These are phyloP conservation scores for Pycnonotus jocosus DNA, from an alignment of 2,113 vertebrate species.

Conservation along the genomic window DNA sequence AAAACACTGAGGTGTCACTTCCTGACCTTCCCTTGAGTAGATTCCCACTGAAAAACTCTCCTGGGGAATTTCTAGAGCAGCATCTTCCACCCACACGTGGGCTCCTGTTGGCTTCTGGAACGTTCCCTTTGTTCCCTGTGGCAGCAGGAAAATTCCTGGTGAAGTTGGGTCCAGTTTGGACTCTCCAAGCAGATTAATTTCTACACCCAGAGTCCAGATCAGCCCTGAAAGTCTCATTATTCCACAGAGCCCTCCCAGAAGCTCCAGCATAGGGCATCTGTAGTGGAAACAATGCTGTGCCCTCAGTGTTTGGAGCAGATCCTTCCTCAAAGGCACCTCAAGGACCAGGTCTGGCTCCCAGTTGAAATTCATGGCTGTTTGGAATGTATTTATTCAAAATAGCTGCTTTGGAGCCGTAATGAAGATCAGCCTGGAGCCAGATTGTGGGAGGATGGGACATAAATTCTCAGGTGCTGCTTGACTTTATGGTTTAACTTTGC, in stretches of 20 bases:
- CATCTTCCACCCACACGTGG: rapidly evolving
- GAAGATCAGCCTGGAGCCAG: background rate
- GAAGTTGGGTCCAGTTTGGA: background rate
- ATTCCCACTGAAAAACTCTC: background rate
- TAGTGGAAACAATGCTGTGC: background rate
- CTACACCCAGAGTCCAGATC: background rate
- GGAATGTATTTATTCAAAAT: background rate
- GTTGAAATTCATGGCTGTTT: background rate
- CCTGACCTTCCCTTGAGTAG: background rate
- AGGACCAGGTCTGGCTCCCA: background rate
- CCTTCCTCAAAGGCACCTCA: background rate
- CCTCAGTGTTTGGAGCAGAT: background rate
- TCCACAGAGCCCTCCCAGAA: background rate
- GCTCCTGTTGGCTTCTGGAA: background rate
- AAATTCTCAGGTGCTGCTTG: background rate
- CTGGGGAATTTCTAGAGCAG: background rate
- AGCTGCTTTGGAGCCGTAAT: background rate
- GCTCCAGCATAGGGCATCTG: background rate
- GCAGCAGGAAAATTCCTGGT: background rate
- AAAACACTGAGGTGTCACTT: background rate
- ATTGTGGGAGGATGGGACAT: background rate
- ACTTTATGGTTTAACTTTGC: background rate
- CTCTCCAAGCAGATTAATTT: background rate
- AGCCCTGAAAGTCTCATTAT: background rate
- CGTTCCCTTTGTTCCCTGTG: background rate